phyloP scores from a whole-genome alignment of 2,888 invertebrate genomes.

The Ditula angustiorana region DNA sequence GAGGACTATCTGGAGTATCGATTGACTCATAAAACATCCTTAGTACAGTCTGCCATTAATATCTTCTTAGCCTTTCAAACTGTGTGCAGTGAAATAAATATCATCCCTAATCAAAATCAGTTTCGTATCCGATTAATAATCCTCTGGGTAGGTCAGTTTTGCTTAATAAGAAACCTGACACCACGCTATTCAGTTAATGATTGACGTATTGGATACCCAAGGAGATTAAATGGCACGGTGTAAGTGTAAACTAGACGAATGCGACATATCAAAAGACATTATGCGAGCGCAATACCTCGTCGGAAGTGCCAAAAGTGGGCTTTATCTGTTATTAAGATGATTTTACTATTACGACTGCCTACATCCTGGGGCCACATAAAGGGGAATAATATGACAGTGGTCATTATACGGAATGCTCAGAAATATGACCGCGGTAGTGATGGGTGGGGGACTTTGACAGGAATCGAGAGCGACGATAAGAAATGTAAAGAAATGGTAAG shows the following conservation, averaged over 20 bases:
- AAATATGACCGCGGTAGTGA: constrained; percentile 40
- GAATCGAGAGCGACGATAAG: constrained; percentile 34
- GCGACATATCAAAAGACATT: constrained; percentile 36
- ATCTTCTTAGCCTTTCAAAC: too few species aligned
- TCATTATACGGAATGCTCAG: constrained; percentile 47
- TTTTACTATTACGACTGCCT: constrained; percentile 79
- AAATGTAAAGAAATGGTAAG: constrained; percentile 21
- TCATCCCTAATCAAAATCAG: too few species aligned
- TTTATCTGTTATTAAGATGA: constrained; percentile 76
- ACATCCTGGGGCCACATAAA: constrained; percentile 75
- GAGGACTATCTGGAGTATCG: too few species aligned
- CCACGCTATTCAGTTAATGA: constrained; percentile 11
- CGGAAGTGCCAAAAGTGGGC: constrained; percentile 48
- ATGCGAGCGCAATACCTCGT: constrained; percentile 55
- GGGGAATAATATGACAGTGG: constrained; percentile 58
- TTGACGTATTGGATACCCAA: constrained; percentile 4
- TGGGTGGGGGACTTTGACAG: constrained; percentile 33
- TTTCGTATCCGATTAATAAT: too few species aligned
- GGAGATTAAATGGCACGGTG: constrained; percentile 23
- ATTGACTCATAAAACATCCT: too few species aligned
- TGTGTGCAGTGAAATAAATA: too few species aligned
- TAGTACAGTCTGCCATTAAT: too few species aligned
- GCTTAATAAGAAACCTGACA: not conserved
- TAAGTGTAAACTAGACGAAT: constrained; percentile 36
- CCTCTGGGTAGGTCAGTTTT: not conserved